These are phyloP conservation scores for Chrysomela aeneicollis DNA, from an alignment of 2,888 invertebrate genomes.

Conservation along the genomic window DNA sequence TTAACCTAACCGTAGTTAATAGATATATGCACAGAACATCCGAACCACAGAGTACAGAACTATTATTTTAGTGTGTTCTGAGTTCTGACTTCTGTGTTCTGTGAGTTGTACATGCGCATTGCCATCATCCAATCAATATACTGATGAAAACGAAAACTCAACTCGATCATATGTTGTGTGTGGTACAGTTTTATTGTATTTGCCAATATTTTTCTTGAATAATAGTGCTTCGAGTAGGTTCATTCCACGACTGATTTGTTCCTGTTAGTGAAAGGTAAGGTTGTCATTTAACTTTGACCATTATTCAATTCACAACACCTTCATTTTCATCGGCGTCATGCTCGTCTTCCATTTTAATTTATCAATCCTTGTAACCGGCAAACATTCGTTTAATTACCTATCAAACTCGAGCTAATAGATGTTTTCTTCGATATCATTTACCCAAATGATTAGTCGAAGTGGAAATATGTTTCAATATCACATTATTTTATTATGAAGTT, in stretches of 20 bases:
- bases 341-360: slow-evolving; percentile 44
- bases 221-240: not conserved
- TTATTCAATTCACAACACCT: slow-evolving; percentile 56
- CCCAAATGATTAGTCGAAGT: not conserved
- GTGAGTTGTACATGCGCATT: not conserved
- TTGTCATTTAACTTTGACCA: slow-evolving; percentile 54
- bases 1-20: too few species aligned
- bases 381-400: not conserved
- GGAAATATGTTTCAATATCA: too few species aligned
- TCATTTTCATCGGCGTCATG: slow-evolving; percentile 57
- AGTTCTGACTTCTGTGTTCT: too few species aligned
- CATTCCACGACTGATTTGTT: not conserved
- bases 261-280: slow-evolving; percentile 38
- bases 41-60: too few species aligned
- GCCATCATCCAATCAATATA: not conserved
- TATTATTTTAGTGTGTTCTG: too few species aligned
- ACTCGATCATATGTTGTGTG: not conserved
- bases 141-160: slow-evolving; percentile 1
- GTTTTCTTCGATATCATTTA: not conserved
- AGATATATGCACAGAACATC: too few species aligned
- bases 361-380: slow-evolving; percentile 23
- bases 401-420: not conserved
- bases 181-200: not conserved
- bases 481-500: too few species aligned
- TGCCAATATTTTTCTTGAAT: not conserved